Evolutionary conservation across 2,888 invertebrate species (phyloP).

Genomic region (Drosophila anomelani): DNA sequence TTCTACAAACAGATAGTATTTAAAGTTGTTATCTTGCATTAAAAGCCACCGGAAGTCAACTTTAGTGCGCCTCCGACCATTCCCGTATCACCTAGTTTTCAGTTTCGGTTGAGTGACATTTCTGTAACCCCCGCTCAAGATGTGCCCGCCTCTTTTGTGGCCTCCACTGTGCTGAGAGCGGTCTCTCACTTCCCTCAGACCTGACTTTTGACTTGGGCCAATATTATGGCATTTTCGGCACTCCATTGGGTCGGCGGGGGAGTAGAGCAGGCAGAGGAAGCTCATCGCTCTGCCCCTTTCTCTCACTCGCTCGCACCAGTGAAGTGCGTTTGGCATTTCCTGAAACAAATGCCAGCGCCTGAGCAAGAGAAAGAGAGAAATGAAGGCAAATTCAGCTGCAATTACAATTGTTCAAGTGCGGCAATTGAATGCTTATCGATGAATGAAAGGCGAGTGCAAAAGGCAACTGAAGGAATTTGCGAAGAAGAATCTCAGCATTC

Average conservation of each 20-base stretch:
- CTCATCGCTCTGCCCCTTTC: slow-evolving; percentile 9
- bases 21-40: neutral
- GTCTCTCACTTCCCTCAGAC: slow-evolving; percentile 26
- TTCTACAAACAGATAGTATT: neutral
- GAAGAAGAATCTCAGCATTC: slow-evolving; percentile 25
- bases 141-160: slow-evolving; percentile 2
- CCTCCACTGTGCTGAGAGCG: slow-evolving; percentile 51
- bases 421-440: slow-evolving; percentile 66
- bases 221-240: slow-evolving; percentile 65
- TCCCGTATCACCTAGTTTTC: neutral
- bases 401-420: slow-evolving; percentile 7
- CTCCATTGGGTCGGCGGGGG: slow-evolving; percentile 19
- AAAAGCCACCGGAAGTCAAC: neutral
- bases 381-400: slow-evolving; percentile 21
- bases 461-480: slow-evolving; percentile 57
- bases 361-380: slow-evolving; percentile 20
- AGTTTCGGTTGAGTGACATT: slow-evolving; percentile 6
- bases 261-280: slow-evolving; percentile 6
- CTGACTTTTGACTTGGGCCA: slow-evolving; percentile 50
- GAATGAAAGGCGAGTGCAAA: slow-evolving; percentile 51
- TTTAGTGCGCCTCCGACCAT: neutral
- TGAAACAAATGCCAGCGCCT: slow-evolving; percentile 65
- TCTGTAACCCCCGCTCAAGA: neutral
- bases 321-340: slow-evolving; percentile 65
- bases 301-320: slow-evolving; percentile 15